These are phyloP conservation scores for Vultur gryphus DNA, from an alignment of 2,797 vertebrate species.

Conservation along the genomic window DNA sequence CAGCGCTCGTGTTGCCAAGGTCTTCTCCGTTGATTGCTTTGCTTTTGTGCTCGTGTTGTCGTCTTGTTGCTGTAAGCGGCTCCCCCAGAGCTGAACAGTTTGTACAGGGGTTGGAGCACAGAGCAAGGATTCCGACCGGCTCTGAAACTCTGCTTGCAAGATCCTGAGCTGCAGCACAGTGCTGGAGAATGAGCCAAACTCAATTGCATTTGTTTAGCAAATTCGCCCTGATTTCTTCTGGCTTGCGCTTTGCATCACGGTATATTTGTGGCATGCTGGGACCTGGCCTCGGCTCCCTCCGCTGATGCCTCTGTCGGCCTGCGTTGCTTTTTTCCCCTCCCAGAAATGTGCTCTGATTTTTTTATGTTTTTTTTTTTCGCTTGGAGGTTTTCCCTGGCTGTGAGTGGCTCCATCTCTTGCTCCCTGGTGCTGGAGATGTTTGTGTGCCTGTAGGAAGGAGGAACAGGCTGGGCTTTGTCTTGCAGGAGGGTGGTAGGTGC, in stretches of 20 bases:
- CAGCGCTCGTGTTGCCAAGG: neutral
- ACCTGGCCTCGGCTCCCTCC: neutral
- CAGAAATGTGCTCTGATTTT: neutral
- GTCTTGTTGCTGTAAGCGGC: neutral
- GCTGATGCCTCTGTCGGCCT: neutral
- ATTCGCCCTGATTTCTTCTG: neutral
- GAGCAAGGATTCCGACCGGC: neutral
- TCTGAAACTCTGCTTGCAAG: neutral
- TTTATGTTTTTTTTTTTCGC: neutral
- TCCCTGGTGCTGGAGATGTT: neutral
- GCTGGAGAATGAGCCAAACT: neutral
- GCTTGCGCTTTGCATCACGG: neutral
- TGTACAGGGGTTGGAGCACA: neutral
- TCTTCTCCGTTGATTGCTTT: neutral
- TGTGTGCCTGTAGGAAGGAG: neutral
- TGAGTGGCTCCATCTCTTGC: neutral
- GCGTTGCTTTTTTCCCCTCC: neutral
- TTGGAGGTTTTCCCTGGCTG: neutral
- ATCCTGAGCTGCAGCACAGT: neutral
- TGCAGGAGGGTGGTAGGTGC: neutral
- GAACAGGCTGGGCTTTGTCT: neutral
- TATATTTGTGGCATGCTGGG: neutral
- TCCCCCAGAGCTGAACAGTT: accelerated
- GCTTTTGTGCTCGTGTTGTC: neutral
- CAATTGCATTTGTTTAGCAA: neutral